Evolutionary conservation across 2,113 vertebrate species (phyloP).

Genomic region (Hippocampus zosterae): DNA sequence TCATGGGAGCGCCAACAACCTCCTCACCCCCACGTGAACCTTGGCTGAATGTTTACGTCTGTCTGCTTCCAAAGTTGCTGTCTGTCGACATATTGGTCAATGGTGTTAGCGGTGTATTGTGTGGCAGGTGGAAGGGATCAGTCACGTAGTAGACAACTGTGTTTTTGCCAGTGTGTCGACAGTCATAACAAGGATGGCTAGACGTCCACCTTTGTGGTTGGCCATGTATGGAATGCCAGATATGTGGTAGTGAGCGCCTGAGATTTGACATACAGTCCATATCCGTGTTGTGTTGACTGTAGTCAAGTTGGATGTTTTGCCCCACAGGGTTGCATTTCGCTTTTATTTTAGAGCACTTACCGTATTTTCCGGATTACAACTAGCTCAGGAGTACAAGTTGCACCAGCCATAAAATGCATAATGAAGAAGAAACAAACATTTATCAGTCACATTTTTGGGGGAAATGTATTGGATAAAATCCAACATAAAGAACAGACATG

Average conservation of each 20-base stretch:
- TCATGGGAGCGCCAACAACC: background rate
- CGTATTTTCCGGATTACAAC: too few relatives aligned
- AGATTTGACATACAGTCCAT: constrained; percentile 17
- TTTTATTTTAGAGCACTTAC: background rate
- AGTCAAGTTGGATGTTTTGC: background rate
- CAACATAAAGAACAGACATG: too few relatives aligned
- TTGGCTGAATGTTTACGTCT: constrained; percentile 43
- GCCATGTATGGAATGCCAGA: constrained; percentile 66
- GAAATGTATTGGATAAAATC: too few relatives aligned
- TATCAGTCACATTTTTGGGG: too few relatives aligned
- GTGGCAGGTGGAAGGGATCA: constrained; percentile 45
- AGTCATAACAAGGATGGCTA: constrained; percentile 53
- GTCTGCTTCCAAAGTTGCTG: constrained; percentile 46
- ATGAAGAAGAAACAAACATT: too few relatives aligned
- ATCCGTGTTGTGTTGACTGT: constrained; percentile 37
- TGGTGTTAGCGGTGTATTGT: constrained; percentile 52
- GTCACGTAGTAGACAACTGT: constrained; percentile 42
- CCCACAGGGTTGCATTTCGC: constrained; percentile 1
- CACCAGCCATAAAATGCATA: background rate
- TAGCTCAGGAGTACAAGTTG: background rate
- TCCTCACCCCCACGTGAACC: constrained; percentile 1
- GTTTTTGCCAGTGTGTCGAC: constrained; percentile 32
- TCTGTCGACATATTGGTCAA: constrained; percentile 39
- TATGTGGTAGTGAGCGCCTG: constrained; percentile 60
- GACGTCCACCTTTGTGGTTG: constrained; percentile 53